phyloP scores from a whole-genome alignment of 2,113 vertebrate genomes.

The Tragelaphus imberbis region DNA sequence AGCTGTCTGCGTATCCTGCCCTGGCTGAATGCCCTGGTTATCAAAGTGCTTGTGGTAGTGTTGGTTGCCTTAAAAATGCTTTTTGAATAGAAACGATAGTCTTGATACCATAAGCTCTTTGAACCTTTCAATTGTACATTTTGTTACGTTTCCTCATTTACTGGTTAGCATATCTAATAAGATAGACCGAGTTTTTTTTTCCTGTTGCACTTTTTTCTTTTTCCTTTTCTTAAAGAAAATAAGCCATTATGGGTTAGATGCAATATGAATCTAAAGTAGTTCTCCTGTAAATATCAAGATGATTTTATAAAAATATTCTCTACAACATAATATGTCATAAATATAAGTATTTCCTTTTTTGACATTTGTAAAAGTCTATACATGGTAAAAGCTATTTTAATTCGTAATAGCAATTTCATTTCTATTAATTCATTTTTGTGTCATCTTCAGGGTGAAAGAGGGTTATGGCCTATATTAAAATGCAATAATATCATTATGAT shows the following conservation, averaged over 20 bases:
- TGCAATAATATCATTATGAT: constrained; percentile 1
- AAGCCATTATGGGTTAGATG: constrained; percentile 57
- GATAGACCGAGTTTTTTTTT: constrained; percentile 5
- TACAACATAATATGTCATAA: constrained; percentile 64
- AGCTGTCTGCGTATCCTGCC: constrained; percentile 36
- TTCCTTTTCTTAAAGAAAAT: constrained; percentile 67
- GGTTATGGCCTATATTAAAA: not conserved
- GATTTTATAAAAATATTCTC: constrained; percentile 58
- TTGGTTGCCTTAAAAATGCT: constrained; percentile 32
- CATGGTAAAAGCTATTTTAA: constrained; percentile 25
- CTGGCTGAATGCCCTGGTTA: constrained; percentile 51
- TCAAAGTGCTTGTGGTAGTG: constrained; percentile 57
- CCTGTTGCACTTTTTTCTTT: constrained; percentile 39
- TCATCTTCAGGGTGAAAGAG: not conserved
- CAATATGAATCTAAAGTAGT: constrained; percentile 68
- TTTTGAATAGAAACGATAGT: constrained; percentile 36
- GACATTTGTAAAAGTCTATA: constrained; percentile 65
- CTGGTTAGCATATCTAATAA: constrained; percentile 24
- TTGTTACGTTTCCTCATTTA: constrained; percentile 60
- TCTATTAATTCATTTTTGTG: not conserved
- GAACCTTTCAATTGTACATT: constrained; percentile 42
- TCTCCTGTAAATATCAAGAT: constrained; percentile 69
- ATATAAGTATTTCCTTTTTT: constrained; percentile 75
- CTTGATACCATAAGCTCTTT: constrained; percentile 19
- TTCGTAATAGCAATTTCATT: not conserved